phyloP scores from a whole-genome alignment of 23 tunicate species.

The Phallusia fumigata region DNA sequence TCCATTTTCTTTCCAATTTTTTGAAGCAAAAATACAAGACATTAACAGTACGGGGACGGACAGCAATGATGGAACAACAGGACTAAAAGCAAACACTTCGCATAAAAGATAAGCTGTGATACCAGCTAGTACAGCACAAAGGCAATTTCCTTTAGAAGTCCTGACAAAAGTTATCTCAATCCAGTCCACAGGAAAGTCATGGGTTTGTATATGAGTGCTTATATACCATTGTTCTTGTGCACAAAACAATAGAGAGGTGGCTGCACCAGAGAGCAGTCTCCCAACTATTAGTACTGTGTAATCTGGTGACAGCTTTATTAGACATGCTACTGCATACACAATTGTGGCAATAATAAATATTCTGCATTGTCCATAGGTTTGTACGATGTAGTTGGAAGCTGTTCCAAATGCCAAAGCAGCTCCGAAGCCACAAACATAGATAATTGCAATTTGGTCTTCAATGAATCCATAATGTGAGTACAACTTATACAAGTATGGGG shows the following conservation, averaged over 20 bases:
- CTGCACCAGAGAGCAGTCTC: conserved; percentile 72
- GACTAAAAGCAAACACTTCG: conserved; percentile 71
- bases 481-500: conserved; percentile 90
- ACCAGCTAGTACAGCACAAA: conserved; percentile 83
- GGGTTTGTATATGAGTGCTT: conserved; percentile 35
- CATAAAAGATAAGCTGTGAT: conserved; percentile 72
- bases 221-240: conserved; percentile 86
- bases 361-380: conserved; percentile 28
- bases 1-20: conserved; percentile 45
- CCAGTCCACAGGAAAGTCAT: conserved; percentile 97
- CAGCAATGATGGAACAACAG: conserved; percentile 81
- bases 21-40: conserved; percentile 23
- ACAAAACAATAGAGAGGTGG: conserved; percentile 70
- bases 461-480: conserved; percentile 77
- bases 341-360: conserved; percentile 39
- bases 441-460: conserved; percentile 91
- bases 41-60: conserved; percentile 58
- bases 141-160: conserved; percentile 56
- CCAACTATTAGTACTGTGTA: conserved; percentile 65
- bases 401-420: conserved; percentile 59
- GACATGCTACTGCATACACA: conserved; percentile 62
- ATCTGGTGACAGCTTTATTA: conserved; percentile 71
- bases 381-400: conserved; percentile 33
- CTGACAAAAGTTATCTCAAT: conserved; percentile 52
- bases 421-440: conserved; percentile 89